Conservation (phyloP, 2,113 vertebrate species). For the Machaerirhynchus nigripectus region DNA sequence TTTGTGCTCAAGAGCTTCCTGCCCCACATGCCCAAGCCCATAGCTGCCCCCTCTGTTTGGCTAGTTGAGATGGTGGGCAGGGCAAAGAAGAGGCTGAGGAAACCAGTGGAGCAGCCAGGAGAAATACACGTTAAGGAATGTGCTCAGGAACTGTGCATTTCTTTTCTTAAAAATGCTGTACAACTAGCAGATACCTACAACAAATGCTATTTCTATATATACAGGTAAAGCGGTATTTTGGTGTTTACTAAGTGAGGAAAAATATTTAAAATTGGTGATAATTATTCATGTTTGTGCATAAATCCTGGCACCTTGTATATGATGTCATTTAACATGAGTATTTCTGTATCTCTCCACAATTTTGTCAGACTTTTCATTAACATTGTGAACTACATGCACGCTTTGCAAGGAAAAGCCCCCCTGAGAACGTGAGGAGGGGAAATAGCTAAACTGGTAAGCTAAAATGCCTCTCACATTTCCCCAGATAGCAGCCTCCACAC, state of each 20-base stretch:
- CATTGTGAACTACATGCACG: background rate
- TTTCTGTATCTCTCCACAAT: background rate
- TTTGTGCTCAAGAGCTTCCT: background rate
- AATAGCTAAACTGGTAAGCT: background rate
- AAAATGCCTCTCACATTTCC: slow-evolving; percentile 57
- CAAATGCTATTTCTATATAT: background rate
- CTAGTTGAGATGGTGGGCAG: background rate
- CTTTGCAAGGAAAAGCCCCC: slow-evolving; percentile 16
- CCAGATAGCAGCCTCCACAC: slow-evolving; percentile 27
- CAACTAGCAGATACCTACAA: background rate
- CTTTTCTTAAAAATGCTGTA: background rate
- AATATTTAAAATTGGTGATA: background rate
- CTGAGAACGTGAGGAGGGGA: background rate
- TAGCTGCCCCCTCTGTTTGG: background rate
- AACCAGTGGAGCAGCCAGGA: background rate
- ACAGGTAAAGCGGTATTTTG: background rate
- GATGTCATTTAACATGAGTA: background rate
- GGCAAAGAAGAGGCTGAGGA: background rate
- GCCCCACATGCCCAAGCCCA: accelerated
- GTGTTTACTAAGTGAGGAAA: background rate
- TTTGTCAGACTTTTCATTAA: background rate
- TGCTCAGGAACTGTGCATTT: background rate
- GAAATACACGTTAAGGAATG: background rate
- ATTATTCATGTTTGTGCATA: background rate
- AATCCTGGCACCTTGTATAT: background rate